Conservation (phyloP, 1,140 invertebrate species). For the Polypedilum vanderplanki region DNA sequence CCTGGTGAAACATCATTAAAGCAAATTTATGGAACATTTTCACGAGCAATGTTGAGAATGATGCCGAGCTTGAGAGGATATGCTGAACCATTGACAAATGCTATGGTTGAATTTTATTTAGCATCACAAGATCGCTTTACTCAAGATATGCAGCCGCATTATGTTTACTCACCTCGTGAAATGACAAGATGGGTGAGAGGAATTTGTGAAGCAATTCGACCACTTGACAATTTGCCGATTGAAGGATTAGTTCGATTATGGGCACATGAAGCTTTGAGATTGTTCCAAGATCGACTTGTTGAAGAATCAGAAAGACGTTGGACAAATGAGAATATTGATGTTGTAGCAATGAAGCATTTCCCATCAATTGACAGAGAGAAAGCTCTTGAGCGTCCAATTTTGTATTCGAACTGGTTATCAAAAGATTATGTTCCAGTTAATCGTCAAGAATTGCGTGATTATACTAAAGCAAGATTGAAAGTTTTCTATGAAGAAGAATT, state of each 20-base stretch:
- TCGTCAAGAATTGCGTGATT: constrained; percentile 89
- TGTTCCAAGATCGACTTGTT: constrained; percentile 96
- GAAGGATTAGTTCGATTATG: constrained; percentile 94
- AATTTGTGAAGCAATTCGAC: constrained; percentile 96
- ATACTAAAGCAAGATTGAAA: constrained; percentile 93
- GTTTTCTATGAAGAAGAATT: constrained; percentile 99
- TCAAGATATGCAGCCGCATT: constrained; percentile 99
- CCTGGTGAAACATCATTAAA: constrained; percentile 95
- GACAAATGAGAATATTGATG: constrained; percentile 98
- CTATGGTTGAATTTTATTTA: constrained; percentile 99
- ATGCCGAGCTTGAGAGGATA: constrained; percentile 84
- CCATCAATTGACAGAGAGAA: constrained; percentile 77
- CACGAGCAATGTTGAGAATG: constrained; percentile 90
- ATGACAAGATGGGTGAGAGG: constrained; percentile 99
- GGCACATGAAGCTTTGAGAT: constrained; percentile 95
- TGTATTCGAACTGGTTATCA: constrained; percentile 98
- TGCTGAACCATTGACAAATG: constrained; percentile 93
- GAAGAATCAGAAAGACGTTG: constrained; percentile 90
- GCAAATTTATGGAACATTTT: constrained; percentile 98
- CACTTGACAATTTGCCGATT: constrained; percentile 81
- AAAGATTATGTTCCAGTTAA: constrained; percentile 98
- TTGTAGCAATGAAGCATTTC: constrained; percentile 92
- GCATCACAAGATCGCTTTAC: constrained; percentile 96
- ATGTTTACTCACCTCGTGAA: constrained; percentile 99
- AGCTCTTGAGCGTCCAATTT: constrained; percentile 81